phyloP scores from a whole-genome alignment of 2,888 invertebrate genomes.

The Liopterus haemorrhoidalis region DNA sequence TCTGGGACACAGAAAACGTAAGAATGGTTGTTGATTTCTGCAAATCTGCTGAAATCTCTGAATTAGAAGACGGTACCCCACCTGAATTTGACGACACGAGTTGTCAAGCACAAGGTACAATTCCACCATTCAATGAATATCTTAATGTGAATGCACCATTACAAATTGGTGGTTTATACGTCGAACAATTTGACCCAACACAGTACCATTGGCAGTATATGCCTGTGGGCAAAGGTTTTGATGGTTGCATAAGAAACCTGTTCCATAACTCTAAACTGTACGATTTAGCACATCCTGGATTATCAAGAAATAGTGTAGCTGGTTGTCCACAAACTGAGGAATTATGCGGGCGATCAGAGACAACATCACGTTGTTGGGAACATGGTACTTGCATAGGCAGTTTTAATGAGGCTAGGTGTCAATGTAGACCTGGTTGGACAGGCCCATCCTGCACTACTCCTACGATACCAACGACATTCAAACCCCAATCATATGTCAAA shows the following conservation, averaged over 20 bases:
- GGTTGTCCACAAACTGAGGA: constrained; percentile 94
- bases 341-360: constrained; percentile 79
- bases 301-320: constrained; percentile 76
- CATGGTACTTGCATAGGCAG: constrained; percentile 93
- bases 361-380: constrained; percentile 82
- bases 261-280: constrained; percentile 94
- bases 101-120: constrained; percentile 83
- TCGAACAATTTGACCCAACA: constrained; percentile 83
- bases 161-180: constrained; percentile 89
- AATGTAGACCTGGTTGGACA: constrained; percentile 93
- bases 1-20: constrained; percentile 91
- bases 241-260: constrained; percentile 93
- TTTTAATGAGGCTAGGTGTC: constrained; percentile 82
- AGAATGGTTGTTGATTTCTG: constrained; percentile 91
- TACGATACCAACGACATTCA: constrained; percentile 87
- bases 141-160: constrained; percentile 92
- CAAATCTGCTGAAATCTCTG: constrained; percentile 80
- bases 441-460: constrained; percentile 82
- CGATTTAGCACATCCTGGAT: constrained; percentile 88
- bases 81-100: constrained; percentile 83
- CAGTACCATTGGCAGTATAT: constrained; percentile 87
- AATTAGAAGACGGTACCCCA: constrained; percentile 83
- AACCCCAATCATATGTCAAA: constrained; percentile 92
- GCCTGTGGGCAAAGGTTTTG: constrained; percentile 85
- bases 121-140: constrained; percentile 93